Percentiles rank a stretch among this genome's conserved stretches.
These are phyloP conservation scores for Pygoscelis adeliae DNA, from an alignment of 2,113 vertebrate species.

Conservation along the genomic window DNA sequence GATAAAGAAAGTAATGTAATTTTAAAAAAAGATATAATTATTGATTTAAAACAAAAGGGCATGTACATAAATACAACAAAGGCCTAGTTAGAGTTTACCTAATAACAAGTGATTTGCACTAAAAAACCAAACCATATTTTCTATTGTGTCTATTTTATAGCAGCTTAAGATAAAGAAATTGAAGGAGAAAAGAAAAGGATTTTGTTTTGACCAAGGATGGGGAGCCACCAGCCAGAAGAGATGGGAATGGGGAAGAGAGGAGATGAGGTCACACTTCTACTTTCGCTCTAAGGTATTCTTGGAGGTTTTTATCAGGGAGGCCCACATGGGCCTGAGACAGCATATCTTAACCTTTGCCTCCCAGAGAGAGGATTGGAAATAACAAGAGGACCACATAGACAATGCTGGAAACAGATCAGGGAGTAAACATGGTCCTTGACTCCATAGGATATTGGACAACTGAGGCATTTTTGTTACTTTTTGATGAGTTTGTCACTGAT, in stretches of 20 bases:
- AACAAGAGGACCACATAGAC: neutral
- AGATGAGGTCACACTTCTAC: neutral
- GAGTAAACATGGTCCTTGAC: neutral
- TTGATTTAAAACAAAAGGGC: neutral
- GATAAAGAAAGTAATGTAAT: neutral
- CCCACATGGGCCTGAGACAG: neutral
- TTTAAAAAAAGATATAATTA: neutral
- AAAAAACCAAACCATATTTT: neutral
- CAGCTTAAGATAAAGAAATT: neutral
- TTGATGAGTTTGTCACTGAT: neutral
- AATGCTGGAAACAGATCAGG: neutral
- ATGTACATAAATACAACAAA: neutral
- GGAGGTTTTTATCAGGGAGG: neutral
- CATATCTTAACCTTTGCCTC: neutral
- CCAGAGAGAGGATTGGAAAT: neutral
- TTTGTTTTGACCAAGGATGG: neutral
- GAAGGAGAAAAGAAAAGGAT: neutral
- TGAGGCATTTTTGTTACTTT: neutral
- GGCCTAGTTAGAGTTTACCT: neutral
- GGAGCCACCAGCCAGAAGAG: neutral
- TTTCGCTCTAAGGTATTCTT: neutral
- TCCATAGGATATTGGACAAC: neutral
- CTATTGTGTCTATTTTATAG: neutral
- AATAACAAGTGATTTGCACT: neutral
- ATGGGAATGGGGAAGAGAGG: neutral